Conservation (phyloP, 2,113 vertebrate species). For the Merops nubicus region DNA sequence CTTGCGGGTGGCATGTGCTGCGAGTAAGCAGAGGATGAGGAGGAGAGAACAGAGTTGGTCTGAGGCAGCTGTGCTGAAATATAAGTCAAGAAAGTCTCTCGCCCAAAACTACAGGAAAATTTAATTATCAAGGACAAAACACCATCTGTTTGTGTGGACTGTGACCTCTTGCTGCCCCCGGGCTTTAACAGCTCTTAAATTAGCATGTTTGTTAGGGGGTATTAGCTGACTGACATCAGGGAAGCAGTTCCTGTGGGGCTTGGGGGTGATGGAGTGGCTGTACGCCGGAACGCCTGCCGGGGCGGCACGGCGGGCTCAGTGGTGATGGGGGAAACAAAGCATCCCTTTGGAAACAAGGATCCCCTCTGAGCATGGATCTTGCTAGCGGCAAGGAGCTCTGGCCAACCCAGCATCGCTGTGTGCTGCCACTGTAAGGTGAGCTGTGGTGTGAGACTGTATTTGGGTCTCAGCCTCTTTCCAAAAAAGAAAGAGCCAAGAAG, state of each 20-base stretch:
- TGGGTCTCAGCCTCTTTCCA: background rate
- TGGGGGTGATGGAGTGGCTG: background rate
- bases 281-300: background rate
- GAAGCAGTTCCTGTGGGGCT: fast-evolving
- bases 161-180: background rate
- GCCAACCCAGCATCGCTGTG: background rate
- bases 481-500: background rate
- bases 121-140: conserved; percentile 58
- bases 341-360: background rate
- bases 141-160: conserved; percentile 49
- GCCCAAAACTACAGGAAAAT: background rate
- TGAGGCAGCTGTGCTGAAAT: background rate
- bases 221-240: background rate
- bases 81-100: background rate
- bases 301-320: fast-evolving
- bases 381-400: background rate
- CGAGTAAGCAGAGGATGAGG: background rate
- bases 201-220: background rate
- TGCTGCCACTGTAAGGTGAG: background rate
- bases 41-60: background rate
- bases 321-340: background rate
- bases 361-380: background rate
- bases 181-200: conserved; percentile 36
- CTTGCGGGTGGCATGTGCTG: fast-evolving
- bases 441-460: background rate